These are phyloP conservation scores for Gortyna flavago DNA, from an alignment of 2,888 invertebrate species.

Conservation along the genomic window DNA sequence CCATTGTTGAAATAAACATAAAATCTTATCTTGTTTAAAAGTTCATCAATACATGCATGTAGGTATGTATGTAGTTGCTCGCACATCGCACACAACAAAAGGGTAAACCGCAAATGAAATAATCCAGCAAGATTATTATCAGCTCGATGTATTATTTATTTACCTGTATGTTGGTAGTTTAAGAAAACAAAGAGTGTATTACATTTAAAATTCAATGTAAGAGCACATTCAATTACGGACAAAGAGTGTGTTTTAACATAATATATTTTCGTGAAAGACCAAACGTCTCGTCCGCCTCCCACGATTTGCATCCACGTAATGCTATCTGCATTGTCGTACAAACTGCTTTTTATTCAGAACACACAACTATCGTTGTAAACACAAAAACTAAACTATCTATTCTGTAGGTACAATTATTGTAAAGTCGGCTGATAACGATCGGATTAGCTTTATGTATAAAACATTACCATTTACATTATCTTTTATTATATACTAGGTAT, in stretches of 20 bases:
- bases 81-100: slow-evolving; percentile 46
- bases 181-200: slow-evolving; percentile 79
- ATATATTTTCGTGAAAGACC: slow-evolving; percentile 77
- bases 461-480: slow-evolving; percentile 51
- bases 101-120: slow-evolving; percentile 63
- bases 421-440: slow-evolving; percentile 49
- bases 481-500: slow-evolving; percentile 49
- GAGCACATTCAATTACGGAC: slow-evolving; percentile 80
- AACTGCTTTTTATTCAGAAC: slow-evolving; percentile 69
- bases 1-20: slow-evolving; percentile 65
- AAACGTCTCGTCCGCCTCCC: slow-evolving; percentile 72
- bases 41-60: slow-evolving; percentile 53
- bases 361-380: slow-evolving; percentile 61
- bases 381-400: slow-evolving; percentile 55
- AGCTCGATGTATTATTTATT: slow-evolving; percentile 68
- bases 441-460: slow-evolving; percentile 54
- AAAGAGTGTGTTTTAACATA: slow-evolving; percentile 79
- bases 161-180: slow-evolving; percentile 70
- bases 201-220: slow-evolving; percentile 85
- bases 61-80: slow-evolving; percentile 23
- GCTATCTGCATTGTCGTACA: slow-evolving; percentile 66
- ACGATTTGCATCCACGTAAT: slow-evolving; percentile 73
- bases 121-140: slow-evolving; percentile 71
- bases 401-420: slow-evolving; percentile 56
- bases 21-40: slow-evolving; percentile 65